A percentile compares a stretch with the other conserved stretches of the same genome.
phyloP scores from a whole-genome alignment of 2,888 invertebrate genomes.

The Erannis defoliaria region DNA sequence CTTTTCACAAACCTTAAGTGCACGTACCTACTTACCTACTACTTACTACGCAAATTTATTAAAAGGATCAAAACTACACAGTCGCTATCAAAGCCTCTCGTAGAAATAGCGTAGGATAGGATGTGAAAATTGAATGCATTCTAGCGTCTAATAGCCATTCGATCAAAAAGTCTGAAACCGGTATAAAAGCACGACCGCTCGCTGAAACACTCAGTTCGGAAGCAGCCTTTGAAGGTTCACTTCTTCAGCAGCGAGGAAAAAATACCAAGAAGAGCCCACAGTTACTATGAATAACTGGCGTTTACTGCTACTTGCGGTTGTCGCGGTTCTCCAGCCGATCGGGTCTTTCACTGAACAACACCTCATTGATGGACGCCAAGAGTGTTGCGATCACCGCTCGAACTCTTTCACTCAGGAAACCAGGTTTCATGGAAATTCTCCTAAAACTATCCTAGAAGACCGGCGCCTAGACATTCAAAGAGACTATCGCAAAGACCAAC shows the following conservation, averaged over 20 bases:
- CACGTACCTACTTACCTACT: too few species aligned
- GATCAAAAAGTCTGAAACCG: conserved; percentile 55
- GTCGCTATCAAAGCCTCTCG: conserved; percentile 43
- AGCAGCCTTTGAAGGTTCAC: conserved; percentile 67
- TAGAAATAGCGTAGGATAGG: conserved; percentile 72
- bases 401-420: conserved; percentile 48
- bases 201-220: conserved; percentile 66
- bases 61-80: conserved; percentile 52
- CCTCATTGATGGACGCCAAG: conserved; percentile 76
- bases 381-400: conserved; percentile 63
- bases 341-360: conserved; percentile 67
- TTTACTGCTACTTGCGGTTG: conserved; percentile 77
- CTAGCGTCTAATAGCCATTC: conserved; percentile 78
- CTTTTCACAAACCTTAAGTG: neutral
- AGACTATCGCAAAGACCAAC: conserved; percentile 47
- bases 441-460: conserved; percentile 29
- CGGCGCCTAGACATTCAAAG: conserved; percentile 35
- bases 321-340: conserved; percentile 73
- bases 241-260: conserved; percentile 62
- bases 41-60: neutral
- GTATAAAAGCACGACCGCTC: conserved; percentile 68
- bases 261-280: conserved; percentile 56
- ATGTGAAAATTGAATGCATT: conserved; percentile 81
- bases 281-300: conserved; percentile 84
- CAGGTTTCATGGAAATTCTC: conserved; percentile 44